Evolutionary conservation across 37 sponge, comb jelly and placozoan genomes (phyloP).

Genomic region (Aphrocallistes beatrix): DNA sequence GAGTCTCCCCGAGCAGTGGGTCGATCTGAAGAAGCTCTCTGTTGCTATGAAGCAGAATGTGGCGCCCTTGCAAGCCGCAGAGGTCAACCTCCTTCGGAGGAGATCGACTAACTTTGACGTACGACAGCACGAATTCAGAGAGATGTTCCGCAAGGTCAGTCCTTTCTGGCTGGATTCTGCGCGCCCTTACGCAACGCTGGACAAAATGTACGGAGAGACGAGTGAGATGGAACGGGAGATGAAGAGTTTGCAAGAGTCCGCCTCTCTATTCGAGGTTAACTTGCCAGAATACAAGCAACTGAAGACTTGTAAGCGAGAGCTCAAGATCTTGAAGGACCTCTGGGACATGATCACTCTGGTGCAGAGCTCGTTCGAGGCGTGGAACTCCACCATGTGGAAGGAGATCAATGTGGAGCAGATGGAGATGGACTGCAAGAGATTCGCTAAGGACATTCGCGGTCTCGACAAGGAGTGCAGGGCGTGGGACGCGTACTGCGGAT

Average conservation of each 20-base stretch:
- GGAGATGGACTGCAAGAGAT: conserved; percentile 95
- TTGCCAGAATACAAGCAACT: conserved; percentile 93
- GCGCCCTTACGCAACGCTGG: conserved; percentile 57
- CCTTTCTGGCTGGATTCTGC: conserved; percentile 61
- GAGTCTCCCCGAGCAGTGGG: conserved; percentile 98
- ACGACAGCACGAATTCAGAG: conserved; percentile 90
- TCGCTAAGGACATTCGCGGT: conserved; percentile 88
- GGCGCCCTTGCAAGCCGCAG: conserved; percentile 86
- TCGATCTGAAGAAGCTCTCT: conserved; percentile 76
- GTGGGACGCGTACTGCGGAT: conserved; percentile 91
- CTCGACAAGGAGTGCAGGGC: conserved; percentile 96
- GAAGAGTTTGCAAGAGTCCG: conserved; percentile 54
- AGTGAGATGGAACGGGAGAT: conserved; percentile 68
- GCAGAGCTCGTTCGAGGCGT: conserved; percentile 76
- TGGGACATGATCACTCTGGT: conserved; percentile 88
- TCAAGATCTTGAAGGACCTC: conserved; percentile 61
- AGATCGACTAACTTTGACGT: conserved; percentile 83
- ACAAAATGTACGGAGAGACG: conserved; percentile 44
- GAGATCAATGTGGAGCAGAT: conserved; percentile 95
- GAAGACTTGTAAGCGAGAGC: conserved; percentile 73
- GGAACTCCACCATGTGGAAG: conserved; percentile 89
- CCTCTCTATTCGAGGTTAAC: conserved; percentile 91
- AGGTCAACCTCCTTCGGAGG: conserved; percentile 76
- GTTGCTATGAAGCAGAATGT: conserved; percentile 86
- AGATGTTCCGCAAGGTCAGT: conserved; percentile 77